Conservation (phyloP, 2,888 invertebrate genomes). For the Oscheius onirici region DNA sequence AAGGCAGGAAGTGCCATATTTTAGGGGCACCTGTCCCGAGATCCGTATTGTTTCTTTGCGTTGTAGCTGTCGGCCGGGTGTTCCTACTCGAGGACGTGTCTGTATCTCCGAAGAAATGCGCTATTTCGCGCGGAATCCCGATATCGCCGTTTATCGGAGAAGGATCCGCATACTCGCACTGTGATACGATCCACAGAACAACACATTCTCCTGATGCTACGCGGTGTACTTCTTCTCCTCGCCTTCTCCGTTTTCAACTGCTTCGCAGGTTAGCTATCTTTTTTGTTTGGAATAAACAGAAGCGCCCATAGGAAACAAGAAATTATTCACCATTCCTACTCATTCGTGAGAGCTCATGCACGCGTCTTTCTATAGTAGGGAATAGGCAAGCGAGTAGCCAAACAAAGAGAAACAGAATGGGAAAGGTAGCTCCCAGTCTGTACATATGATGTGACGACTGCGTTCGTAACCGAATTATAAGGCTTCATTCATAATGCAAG, state of each 20-base stretch:
- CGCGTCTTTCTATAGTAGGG: no score
- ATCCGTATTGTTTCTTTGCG: conserved; percentile 32
- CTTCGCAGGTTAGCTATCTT: conserved; percentile 15
- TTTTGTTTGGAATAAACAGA: no score
- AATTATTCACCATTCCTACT: no score
- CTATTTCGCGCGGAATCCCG: conserved; percentile 26
- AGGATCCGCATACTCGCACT: conserved; percentile 30
- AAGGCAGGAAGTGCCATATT: neutral
- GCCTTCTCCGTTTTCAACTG: conserved; percentile 3
- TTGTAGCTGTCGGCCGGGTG: neutral
- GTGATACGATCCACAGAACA: conserved; percentile 32
- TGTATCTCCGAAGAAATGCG: conserved; percentile 26
- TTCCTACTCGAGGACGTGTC: conserved; percentile 26
- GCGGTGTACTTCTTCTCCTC: conserved; percentile 21
- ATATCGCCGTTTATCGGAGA: conserved; percentile 32
- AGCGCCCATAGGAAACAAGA: no score
- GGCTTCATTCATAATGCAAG: conserved; percentile 33
- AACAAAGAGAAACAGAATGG: neutral
- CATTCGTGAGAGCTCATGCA: no score
- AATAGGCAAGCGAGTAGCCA: neutral
- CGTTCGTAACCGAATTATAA: conserved; percentile 32
- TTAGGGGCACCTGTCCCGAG: conserved; percentile 12
- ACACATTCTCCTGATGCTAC: conserved; percentile 31
- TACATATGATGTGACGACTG: conserved; percentile 32
- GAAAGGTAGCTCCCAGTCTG: conserved; percentile 7